phyloP scores from a whole-genome alignment of 2,797 vertebrate genomes.

The Eleutherodactylus coqui region DNA sequence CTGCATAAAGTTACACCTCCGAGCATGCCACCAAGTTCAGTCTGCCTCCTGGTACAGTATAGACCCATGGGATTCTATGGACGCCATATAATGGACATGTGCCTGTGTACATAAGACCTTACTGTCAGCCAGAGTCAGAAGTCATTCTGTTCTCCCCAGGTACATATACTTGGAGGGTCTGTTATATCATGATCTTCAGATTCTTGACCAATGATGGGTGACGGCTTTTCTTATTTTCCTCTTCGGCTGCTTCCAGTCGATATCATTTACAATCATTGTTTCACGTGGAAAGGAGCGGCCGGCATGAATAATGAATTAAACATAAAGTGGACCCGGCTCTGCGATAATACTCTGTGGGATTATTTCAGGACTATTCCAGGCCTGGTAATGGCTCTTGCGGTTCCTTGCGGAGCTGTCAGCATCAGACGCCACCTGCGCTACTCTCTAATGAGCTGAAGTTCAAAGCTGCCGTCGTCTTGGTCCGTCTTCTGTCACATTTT shows the following conservation, averaged over 20 bases:
- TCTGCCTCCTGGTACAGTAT: too few species aligned
- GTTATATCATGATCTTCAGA: too few species aligned
- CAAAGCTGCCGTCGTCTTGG: not conserved
- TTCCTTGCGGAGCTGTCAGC: not conserved
- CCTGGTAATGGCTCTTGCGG: not conserved
- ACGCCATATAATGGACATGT: not conserved
- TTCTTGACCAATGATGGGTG: too few species aligned
- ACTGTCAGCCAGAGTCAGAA: too few species aligned
- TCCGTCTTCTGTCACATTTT: not conserved
- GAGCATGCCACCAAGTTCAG: too few species aligned
- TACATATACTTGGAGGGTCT: too few species aligned
- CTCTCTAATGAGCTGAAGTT: not conserved
- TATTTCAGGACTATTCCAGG: not conserved
- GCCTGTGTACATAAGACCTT: too few species aligned
- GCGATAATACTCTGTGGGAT: not conserved
- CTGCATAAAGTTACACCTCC: too few species aligned
- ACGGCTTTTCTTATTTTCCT: not conserved
- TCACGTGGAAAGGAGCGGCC: not conserved
- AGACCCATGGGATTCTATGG: not conserved
- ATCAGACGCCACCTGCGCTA: not conserved
- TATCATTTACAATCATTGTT: not conserved
- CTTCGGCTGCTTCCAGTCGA: not conserved
- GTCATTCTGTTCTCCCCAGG: too few species aligned
- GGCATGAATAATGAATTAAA: not conserved
- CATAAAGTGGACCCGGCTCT: too few species aligned